A percentile compares a stretch with the other conserved stretches of the same genome.
Conservation (phyloP, 2,888 invertebrate genomes). For the Eristalis tenax region DNA sequence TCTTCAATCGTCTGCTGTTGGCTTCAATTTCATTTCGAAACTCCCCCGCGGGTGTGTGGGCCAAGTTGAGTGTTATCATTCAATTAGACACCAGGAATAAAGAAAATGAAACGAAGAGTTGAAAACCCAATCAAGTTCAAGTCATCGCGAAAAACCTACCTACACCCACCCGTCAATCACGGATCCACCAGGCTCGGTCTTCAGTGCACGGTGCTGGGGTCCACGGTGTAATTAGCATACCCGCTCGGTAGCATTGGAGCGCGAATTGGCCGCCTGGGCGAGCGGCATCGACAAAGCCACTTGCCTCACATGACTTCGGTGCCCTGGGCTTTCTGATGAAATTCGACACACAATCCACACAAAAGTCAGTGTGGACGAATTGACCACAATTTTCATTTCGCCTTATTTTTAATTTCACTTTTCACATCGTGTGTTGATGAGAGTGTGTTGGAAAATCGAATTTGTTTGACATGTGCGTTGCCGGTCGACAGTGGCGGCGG, state of each 20-base stretch:
- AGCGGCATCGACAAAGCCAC: not conserved
- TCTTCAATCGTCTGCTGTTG: not conserved
- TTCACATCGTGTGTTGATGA: not conserved
- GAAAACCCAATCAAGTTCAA: constrained; percentile 26
- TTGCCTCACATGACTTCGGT: constrained; percentile 36
- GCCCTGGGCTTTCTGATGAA: constrained; percentile 15
- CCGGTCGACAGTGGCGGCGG: not conserved
- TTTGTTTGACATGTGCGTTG: constrained; percentile 2
- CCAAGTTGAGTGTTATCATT: constrained; percentile 28
- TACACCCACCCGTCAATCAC: constrained; percentile 30
- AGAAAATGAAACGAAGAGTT: not conserved
- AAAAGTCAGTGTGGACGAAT: not conserved
- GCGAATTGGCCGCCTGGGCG: constrained; percentile 14
- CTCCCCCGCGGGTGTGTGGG: not conserved
- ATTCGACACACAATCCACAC: not conserved
- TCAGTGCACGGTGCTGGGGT: not conserved
- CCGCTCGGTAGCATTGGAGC: constrained; percentile 36
- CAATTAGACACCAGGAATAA: constrained; percentile 4
- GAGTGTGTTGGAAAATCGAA: not conserved
- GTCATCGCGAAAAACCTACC: constrained; percentile 35
- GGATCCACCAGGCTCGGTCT: not conserved
- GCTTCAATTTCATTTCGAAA: not conserved
- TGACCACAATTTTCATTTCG: not conserved
- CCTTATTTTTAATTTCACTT: not conserved
- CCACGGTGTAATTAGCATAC: constrained; percentile 53